phyloP scores from a whole-genome alignment of 2,888 invertebrate genomes.

The Gastracanthus pulcherrimus region DNA sequence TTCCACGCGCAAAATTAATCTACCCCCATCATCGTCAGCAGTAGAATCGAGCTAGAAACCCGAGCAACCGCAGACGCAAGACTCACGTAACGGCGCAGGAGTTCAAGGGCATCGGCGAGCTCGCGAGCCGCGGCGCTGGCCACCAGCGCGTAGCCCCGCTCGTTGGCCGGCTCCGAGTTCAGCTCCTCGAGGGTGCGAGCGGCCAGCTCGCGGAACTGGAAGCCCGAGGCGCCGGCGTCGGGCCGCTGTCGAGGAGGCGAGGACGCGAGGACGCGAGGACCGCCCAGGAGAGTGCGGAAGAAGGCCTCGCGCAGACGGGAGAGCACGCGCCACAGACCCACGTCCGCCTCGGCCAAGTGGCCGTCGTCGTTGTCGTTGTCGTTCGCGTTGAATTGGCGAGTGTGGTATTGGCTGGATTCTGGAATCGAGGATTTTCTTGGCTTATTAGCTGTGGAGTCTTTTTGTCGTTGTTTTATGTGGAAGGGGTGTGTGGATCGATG shows the following conservation, averaged over 20 bases:
- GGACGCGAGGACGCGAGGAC: too few species aligned
- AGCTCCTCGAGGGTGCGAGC: conserved; percentile 62
- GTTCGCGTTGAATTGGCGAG: not conserved
- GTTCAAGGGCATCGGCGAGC: conserved; percentile 56
- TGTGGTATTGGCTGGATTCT: too few species aligned
- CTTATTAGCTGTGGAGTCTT: too few species aligned
- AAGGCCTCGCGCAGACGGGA: conserved; percentile 13
- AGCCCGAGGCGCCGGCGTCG: not conserved
- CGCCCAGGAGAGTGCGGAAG: conserved; percentile 14
- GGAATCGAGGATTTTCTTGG: too few species aligned
- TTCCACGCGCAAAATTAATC: too few species aligned
- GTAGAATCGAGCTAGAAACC: too few species aligned
- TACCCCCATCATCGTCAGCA: too few species aligned
- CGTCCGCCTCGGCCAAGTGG: too few species aligned
- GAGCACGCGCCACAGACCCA: conserved; percentile 3
- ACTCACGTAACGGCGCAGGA: conserved; percentile 64
- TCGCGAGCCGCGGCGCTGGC: conserved; percentile 59
- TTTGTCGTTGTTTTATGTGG: too few species aligned
- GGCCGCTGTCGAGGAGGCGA: not conserved
- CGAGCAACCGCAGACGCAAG: not conserved
- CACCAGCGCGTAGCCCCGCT: conserved; percentile 67
- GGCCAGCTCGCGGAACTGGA: conserved; percentile 58
- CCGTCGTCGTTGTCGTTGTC: not conserved
- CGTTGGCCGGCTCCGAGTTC: conserved; percentile 58
- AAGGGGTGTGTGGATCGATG: too few species aligned